Percentiles rank a stretch among this genome's conserved stretches.
Conservation (phyloP, 2,888 invertebrate genomes). For the Ophraella communa region DNA sequence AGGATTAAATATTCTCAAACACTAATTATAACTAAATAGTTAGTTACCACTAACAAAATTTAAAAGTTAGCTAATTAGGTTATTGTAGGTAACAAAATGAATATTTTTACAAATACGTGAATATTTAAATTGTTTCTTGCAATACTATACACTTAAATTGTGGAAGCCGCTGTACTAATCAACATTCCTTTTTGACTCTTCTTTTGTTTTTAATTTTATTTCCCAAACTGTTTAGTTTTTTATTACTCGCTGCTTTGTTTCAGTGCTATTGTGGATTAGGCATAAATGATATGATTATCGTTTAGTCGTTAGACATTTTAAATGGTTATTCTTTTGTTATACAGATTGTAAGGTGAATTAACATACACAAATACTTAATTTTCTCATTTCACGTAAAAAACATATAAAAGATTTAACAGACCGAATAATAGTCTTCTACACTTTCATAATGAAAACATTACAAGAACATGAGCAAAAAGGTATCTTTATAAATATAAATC, state of each 20-base stretch:
- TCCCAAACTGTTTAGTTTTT: slow-evolving; percentile 25
- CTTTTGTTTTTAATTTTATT: slow-evolving; percentile 37
- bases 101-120: background rate
- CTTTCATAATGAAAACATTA: no score
- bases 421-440: no score
- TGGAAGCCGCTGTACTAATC: background rate
- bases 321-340: background rate
- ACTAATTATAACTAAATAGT: no score
- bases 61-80: no score
- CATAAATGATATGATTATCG: background rate
- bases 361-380: background rate
- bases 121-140: no score
- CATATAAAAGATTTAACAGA: no score
- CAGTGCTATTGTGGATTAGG: slow-evolving; percentile 11
- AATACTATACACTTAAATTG: background rate
- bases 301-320: background rate
- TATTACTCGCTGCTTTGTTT: slow-evolving; percentile 17
- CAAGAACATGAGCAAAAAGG: no score
- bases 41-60: no score
- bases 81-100: background rate
- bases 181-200: slow-evolving; percentile 11
- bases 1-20: no score
- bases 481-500: no score
- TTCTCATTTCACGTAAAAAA: background rate
- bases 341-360: background rate